phyloP scores from a whole-genome alignment of 2,113 vertebrate genomes.

The Ceyx cyanopectus region DNA sequence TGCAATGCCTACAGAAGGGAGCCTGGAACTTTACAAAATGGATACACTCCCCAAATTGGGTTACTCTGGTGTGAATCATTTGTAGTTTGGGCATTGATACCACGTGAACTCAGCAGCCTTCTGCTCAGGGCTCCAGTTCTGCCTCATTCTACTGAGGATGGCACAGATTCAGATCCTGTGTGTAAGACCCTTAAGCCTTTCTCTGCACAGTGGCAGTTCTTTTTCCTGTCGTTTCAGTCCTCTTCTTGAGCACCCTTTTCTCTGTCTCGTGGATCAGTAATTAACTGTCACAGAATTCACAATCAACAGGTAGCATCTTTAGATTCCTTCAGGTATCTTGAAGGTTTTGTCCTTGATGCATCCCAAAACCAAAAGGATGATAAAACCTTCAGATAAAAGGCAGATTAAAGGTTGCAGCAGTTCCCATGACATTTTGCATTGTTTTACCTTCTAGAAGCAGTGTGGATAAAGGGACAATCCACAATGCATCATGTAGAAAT shows the following conservation, averaged over 20 bases:
- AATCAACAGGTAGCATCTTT: neutral
- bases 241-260: neutral
- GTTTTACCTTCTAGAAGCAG: neutral
- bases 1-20: neutral
- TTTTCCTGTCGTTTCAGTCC: neutral
- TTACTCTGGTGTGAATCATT: neutral
- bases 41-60: neutral
- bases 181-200: neutral
- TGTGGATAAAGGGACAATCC: neutral
- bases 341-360: neutral
- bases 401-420: neutral
- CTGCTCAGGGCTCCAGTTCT: neutral
- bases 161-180: neutral
- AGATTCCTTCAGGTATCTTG: neutral
- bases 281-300: neutral
- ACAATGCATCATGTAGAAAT: neutral
- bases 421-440: neutral
- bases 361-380: neutral
- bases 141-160: neutral
- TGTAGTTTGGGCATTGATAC: neutral
- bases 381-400: neutral
- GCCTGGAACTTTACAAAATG: neutral
- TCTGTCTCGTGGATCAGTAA: neutral
- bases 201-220: neutral
- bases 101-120: neutral